Conservation (phyloP, 64 coral and sea anemone species). For the Acropora yongei region DNA sequence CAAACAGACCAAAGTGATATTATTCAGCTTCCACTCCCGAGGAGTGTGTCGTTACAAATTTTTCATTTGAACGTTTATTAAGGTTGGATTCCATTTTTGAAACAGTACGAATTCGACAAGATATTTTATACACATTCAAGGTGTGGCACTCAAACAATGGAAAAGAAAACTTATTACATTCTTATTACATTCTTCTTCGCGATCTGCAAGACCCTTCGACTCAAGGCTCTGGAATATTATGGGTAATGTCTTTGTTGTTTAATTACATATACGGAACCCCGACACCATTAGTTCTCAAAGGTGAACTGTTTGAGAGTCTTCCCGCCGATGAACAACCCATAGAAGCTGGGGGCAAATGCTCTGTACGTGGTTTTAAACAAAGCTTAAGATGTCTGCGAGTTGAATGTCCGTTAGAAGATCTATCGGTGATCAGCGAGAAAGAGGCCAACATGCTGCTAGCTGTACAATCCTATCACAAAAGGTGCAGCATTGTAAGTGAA, state of each 20-base stretch:
- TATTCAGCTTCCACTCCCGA: too few relatives aligned
- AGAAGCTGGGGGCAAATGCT: not conserved
- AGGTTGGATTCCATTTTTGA: not conserved
- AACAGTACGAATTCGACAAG: not conserved
- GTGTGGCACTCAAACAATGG: constrained; percentile 32
- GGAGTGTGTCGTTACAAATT: too few relatives aligned
- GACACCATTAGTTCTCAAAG: constrained; percentile 34
- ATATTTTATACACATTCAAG: constrained; percentile 19
- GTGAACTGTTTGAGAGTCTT: constrained; percentile 55
- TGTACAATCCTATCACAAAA: constrained; percentile 53
- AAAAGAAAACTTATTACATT: too few relatives aligned
- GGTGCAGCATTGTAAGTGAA: constrained; percentile 46
- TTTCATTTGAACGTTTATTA: too few relatives aligned
- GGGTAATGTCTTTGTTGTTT: constrained; percentile 39
- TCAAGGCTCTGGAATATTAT: constrained; percentile 9
- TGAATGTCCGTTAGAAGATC: constrained; percentile 42
- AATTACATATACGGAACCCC: constrained; percentile 49
- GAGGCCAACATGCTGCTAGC: constrained; percentile 51
- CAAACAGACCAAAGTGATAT: too few relatives aligned
- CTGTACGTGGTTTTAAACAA: constrained; percentile 60
- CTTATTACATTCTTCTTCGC: constrained; percentile 49
- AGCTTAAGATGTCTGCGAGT: constrained; percentile 27
- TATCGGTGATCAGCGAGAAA: not conserved
- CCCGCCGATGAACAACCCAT: constrained; percentile 24
- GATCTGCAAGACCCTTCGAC: constrained; percentile 59